Conservation (phyloP, 2,113 vertebrate genomes). For the Merops nubicus region DNA sequence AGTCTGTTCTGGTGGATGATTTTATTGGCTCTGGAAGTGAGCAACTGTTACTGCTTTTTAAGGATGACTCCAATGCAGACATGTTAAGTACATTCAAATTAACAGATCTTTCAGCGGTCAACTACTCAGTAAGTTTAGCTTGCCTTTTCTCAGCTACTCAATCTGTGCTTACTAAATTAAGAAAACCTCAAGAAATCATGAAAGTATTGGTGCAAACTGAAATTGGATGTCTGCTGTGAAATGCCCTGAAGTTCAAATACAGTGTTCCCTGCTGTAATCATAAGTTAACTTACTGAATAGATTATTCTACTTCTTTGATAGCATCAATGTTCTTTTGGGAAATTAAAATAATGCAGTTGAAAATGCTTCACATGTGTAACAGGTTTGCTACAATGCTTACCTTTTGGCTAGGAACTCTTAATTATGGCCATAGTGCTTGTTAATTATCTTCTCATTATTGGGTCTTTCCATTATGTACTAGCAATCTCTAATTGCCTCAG, state of each 20-base stretch:
- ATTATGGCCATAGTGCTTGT: background rate
- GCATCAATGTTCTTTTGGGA: background rate
- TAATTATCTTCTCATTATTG: background rate
- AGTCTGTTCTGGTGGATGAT: constrained; percentile 85
- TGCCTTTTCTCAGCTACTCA: constrained; percentile 17
- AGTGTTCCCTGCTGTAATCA: background rate
- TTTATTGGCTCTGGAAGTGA: constrained; percentile 88
- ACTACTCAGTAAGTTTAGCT: constrained; percentile 83
- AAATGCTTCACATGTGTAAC: background rate
- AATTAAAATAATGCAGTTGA: background rate
- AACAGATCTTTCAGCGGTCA: constrained; percentile 84
- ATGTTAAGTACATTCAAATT: constrained; percentile 78
- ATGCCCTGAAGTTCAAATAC: background rate
- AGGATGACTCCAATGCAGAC: constrained; percentile 59
- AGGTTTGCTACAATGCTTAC: background rate
- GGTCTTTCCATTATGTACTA: background rate
- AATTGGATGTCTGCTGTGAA: background rate
- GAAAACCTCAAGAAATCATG: background rate
- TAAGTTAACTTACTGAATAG: background rate
- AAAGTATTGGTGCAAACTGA: background rate
- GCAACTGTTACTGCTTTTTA: constrained; percentile 87
- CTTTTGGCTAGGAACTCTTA: background rate
- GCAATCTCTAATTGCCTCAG: background rate
- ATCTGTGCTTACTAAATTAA: constrained; percentile 1
- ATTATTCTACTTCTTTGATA: background rate